Percentiles rank a stretch among this genome's conserved stretches.
phyloP scores from a whole-genome alignment of 35 echinoderm and acorn worm genomes.

The Apostichopus californicus region DNA sequence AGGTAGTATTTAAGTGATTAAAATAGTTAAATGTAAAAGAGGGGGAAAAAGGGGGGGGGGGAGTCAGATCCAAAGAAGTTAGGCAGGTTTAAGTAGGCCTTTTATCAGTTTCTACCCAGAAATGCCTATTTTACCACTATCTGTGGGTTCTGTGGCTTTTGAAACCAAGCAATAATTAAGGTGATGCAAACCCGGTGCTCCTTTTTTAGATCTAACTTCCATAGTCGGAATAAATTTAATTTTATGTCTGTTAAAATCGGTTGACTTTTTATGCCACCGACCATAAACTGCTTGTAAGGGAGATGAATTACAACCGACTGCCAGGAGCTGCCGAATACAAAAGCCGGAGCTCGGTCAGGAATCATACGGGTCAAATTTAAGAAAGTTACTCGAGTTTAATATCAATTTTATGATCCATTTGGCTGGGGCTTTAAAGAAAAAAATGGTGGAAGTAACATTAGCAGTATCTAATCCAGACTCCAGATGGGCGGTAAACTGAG shows the following conservation, averaged over 20 bases:
- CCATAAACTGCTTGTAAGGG: background rate
- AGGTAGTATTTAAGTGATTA: too few species aligned
- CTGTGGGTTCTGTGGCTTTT: too few species aligned
- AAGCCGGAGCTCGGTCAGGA: background rate
- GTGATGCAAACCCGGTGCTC: too few species aligned
- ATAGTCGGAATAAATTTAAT: background rate
- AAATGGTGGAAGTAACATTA: background rate
- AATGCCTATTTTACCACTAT: too few species aligned
- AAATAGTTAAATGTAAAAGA: too few species aligned
- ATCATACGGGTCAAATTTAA: background rate
- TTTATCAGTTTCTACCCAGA: too few species aligned
- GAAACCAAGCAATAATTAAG: too few species aligned
- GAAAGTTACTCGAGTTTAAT: background rate
- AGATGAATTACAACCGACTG: conserved; percentile 2
- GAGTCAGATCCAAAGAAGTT: too few species aligned
- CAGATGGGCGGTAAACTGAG: background rate
- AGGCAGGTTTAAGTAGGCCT: too few species aligned
- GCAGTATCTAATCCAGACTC: background rate
- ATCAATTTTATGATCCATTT: background rate
- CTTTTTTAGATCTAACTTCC: too few species aligned
- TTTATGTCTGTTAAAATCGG: background rate
- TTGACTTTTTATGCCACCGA: background rate
- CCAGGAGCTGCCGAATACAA: background rate
- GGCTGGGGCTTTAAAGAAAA: background rate
- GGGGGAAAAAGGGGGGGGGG: too few species aligned